Conservation (phyloP, 1,140 invertebrate species). For the Geopemphigus sp. region DNA sequence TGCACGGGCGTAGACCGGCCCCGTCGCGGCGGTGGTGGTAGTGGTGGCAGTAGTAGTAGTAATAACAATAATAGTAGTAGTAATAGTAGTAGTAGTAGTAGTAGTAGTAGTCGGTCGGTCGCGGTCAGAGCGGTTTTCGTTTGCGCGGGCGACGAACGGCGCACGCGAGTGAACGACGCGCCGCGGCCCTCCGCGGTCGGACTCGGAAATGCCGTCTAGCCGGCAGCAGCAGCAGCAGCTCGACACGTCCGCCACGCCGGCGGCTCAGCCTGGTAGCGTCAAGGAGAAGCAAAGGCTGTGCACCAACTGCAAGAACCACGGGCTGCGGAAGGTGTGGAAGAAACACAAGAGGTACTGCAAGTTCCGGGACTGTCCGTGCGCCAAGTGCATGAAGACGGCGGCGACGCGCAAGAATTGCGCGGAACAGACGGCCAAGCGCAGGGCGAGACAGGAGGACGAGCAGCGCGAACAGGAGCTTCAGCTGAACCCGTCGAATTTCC, state of each 20-base stretch:
- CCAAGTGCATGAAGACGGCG: conserved; percentile 40
- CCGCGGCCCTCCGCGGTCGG: not conserved
- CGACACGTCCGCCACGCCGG: not conserved
- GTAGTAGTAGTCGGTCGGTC: not conserved
- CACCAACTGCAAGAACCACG: conserved; percentile 42
- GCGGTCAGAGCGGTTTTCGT: no score
- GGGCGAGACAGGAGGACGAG: conserved; percentile 35
- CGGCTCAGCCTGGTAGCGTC: not conserved
- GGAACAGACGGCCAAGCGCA: conserved; percentile 37
- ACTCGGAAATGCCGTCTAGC: not conserved
- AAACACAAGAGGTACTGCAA: conserved; percentile 46
- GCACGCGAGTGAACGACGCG: not conserved
- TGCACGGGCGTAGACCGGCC: no score
- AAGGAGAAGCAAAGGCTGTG: conserved; percentile 36
- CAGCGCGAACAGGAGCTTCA: conserved; percentile 43
- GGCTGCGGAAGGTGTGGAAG: conserved; percentile 34
- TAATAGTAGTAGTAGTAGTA: not conserved
- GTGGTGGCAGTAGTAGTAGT: not conserved
- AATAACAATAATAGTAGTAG: no score
- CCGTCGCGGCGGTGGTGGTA: not conserved
- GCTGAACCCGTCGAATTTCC: conserved; percentile 21
- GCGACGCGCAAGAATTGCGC: conserved; percentile 44
- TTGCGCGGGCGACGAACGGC: not conserved
- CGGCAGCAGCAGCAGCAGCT: conserved; percentile 18
- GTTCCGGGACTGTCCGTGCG: conserved; percentile 32